Percentiles rank a stretch among this genome's conserved stretches.
Conservation (phyloP, 2,888 invertebrate genomes). For the Spilosoma lubricipeda region DNA sequence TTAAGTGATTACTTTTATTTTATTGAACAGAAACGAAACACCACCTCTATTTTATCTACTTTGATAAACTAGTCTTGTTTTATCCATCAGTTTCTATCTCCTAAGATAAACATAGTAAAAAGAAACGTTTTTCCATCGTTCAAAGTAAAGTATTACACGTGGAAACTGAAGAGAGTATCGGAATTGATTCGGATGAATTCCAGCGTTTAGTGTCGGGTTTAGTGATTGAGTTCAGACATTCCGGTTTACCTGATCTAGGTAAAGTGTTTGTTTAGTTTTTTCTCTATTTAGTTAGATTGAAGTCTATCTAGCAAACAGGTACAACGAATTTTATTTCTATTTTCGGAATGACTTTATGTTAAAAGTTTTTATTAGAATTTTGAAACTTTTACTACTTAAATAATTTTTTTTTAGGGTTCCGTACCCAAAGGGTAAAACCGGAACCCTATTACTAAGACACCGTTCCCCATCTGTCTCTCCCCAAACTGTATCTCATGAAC, state of each 20-base stretch:
- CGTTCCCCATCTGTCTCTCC: too few species aligned
- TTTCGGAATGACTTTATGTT: neutral
- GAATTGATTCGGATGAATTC: slow-evolving; percentile 16
- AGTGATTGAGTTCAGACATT: slow-evolving; percentile 8
- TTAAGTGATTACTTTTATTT: too few species aligned
- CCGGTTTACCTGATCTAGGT: slow-evolving; percentile 13
- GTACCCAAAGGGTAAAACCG: too few species aligned
- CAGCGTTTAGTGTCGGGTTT: slow-evolving; percentile 15
- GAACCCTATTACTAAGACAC: too few species aligned
- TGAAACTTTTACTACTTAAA: too few species aligned
- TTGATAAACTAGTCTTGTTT: neutral
- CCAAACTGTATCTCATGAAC: too few species aligned
- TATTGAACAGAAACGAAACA: neutral
- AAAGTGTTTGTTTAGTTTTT: slow-evolving; percentile 18
- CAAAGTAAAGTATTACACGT: slow-evolving; percentile 11
- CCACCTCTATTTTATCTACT: neutral
- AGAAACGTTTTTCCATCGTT: slow-evolving; percentile 10
- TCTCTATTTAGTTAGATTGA: slow-evolving; percentile 6
- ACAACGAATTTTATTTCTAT: neutral
- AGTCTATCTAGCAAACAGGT: neutral
- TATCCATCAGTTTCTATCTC: slow-evolving; percentile 6
- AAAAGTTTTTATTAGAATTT: too few species aligned
- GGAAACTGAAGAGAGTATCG: slow-evolving; percentile 1
- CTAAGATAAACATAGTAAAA: slow-evolving; percentile 8
- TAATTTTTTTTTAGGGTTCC: too few species aligned